phyloP scores from a whole-genome alignment of 1,140 invertebrate species.

The Brachionus asplanchnoidis region DNA sequence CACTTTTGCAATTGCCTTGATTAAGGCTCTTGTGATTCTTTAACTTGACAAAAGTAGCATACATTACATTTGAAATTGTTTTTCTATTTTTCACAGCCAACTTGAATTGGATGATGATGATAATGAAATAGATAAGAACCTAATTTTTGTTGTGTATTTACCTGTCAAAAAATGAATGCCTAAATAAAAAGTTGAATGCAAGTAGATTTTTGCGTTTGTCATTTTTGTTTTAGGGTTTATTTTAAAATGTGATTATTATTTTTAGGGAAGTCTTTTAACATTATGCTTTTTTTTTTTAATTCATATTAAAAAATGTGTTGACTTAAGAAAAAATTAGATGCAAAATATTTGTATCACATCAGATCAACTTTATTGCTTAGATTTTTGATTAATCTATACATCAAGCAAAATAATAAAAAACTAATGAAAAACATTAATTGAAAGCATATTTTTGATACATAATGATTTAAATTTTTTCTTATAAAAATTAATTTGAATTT shows the following conservation, averaged over 20 bases:
- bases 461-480: too few relatives aligned
- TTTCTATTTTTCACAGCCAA: not conserved
- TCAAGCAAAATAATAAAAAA: too few relatives aligned
- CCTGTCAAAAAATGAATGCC: not conserved
- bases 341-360: too few relatives aligned
- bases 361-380: too few relatives aligned
- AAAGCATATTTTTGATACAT: too few relatives aligned
- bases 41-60: not conserved
- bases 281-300: not conserved
- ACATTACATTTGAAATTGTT: not conserved
- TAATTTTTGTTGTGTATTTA: not conserved
- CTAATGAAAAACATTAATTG: too few relatives aligned
- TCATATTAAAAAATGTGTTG: not conserved
- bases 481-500: too few relatives aligned
- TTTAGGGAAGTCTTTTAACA: not conserved
- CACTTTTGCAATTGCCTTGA: not conserved
- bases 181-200: not conserved
- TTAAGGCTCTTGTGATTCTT: not conserved
- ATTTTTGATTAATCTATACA: too few relatives aligned
- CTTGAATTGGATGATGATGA: not conserved
- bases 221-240: not conserved
- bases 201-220: not conserved
- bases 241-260: not conserved
- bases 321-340: too few relatives aligned
- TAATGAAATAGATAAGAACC: not conserved